Evolutionary conservation across 2,797 vertebrate species (phyloP), one percentile per base, ranked within the genome.

Genomic region (Lophius americanus): DNA sequence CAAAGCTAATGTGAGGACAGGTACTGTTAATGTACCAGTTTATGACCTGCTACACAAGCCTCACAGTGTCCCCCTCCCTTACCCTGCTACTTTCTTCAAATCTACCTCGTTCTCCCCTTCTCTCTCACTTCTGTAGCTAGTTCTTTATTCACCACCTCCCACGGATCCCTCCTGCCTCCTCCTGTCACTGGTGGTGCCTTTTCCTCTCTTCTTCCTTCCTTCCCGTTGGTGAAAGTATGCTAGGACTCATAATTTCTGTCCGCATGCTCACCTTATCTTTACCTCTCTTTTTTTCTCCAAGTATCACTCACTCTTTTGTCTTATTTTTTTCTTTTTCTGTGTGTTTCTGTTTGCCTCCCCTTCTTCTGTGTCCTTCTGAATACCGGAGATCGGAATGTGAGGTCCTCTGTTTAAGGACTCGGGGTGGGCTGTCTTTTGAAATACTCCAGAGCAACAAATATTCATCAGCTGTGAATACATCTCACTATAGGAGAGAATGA

Each of bases 201-300:
- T 81, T 82, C 68, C 81, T 79, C 72, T 82, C 54, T 41, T 76
- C 79, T 78, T 51, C 49, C 68, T 87, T 86, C 85, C 79, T 86
- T 86, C 82, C 75, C 84, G 73, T 83, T 56, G 64, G 63, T 56
- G 64, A 82, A 85, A 61, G 35, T 69, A 73, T 65, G 69, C 79
- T 62, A 75, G 65, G 44, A 70, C 77, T 85, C 74, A 73, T 86
- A 41, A 81, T 82, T 77, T 83, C 64, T 76, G 50, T 65, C 71
- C 64, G 67, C 59, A 53, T 73, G 50, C 75, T 79, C 64, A 71
- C 71, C 58, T 67, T 74, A 60, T 80, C 75, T 68, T 42, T 75
- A 52, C 51, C 54, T 61, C 61, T 60, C 38, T 47, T 12, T 47
- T 12, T 68, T 53, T 49, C 35, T 55, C 33, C 32, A 9, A 3